Base-by-base conservation (phyloP, 2,113 vertebrate genomes). In the Noctilio leporinus region DNA sequence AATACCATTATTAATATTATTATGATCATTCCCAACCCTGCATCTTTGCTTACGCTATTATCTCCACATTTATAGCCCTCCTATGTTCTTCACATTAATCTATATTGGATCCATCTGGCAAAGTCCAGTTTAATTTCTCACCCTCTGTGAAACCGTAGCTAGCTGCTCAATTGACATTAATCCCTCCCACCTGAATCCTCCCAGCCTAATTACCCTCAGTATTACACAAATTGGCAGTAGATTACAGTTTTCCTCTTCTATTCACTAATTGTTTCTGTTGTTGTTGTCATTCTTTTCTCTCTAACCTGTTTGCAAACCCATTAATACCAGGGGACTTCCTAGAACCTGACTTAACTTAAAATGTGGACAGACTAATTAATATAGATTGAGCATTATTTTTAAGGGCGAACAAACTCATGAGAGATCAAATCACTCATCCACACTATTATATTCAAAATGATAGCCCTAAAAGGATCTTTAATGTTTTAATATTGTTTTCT, bases 51-150 rank as follows among this genome's bases (percentile, higher is more conserved):
- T 94, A 70, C n/a, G 15, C 28, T 89, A 33, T 81, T 92, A 62
- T 93, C 26, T 72, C 81, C 84, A 47, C 89, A 85, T 84, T 73
- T 76, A 91, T 80, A 38, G 30, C 28, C 49, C 12, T 67, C 20
- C 80, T 87, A 49, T 43, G 43, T 87, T 87, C 47, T 92, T 87
- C 19, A 57, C 45, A 45, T 76, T 53, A 24, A 64, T 59, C 59
- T 62, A 93, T 40, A 85, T 15, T 55, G 2, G 1, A 91, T 91
- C 78, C 64, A 77, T 86, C 84, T 97, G 95, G 92, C 65, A 96
- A 87, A 95, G 45, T 40, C 69, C 51, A 67, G 33, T 86, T 97
- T 95, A 96, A 95, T 93, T 92, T 94, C 94, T 90, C 53, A 95
- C 53, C 53, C 59, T 95, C 92, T 96, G 81, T 95, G 94, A 94